These are phyloP conservation scores for Nycticorax nycticorax DNA, from an alignment of 2,113 vertebrate species.

Conservation along the genomic window DNA sequence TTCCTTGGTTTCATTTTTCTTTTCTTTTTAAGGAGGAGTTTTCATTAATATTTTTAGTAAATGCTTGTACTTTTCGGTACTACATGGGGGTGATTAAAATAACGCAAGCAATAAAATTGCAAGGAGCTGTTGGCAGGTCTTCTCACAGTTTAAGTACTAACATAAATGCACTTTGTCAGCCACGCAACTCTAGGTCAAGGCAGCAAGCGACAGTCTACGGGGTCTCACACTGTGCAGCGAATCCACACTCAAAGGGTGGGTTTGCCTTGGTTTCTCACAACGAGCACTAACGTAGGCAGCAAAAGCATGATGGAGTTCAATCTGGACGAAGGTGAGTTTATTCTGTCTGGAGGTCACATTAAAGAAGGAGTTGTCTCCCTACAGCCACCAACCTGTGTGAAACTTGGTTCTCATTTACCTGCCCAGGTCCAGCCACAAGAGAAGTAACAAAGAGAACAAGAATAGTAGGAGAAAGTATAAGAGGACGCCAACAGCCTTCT, in stretches of 20 bases:
- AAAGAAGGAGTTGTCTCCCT: not conserved
- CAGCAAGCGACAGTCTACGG: not conserved
- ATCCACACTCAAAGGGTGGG: not conserved
- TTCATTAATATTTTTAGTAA: not conserved
- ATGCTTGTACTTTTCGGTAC: not conserved
- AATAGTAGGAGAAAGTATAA: fast-evolving
- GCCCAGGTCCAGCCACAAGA: not conserved
- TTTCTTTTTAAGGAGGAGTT: not conserved
- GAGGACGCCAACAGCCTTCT: not conserved
- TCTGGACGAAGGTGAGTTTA: not conserved
- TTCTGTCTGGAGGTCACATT: not conserved
- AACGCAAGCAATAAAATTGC: not conserved
- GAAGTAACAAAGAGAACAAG: not conserved
- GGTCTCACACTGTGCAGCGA: not conserved
- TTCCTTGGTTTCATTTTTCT: not conserved
- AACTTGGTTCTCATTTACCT: not conserved
- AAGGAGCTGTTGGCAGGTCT: not conserved
- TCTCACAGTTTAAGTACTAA: not conserved
- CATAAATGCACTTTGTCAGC: not conserved
- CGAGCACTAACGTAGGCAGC: fast-evolving
- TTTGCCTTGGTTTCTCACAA: not conserved
- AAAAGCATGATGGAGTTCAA: not conserved
- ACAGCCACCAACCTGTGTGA: fast-evolving
- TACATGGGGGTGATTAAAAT: not conserved
- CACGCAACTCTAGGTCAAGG: not conserved